Evolutionary conservation across 2,797 vertebrate genomes (phyloP).

Genomic region (Darevskia nairensis): DNA sequence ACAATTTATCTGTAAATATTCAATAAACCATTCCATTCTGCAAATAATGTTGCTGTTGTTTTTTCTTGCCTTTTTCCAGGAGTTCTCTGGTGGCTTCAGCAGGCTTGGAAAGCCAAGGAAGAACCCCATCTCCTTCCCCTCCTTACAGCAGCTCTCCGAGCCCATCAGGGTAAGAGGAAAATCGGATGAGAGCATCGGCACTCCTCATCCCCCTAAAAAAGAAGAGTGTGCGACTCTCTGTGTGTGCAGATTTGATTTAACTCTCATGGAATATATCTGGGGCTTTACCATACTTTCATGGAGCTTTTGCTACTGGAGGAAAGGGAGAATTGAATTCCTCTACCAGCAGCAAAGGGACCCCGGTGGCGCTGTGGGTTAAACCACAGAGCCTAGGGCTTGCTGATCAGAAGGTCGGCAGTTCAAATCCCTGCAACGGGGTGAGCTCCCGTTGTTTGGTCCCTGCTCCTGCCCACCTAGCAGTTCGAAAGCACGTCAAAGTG

Average conservation of each 20-base stretch:
- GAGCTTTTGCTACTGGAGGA: neutral
- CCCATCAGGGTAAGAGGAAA: conserved; percentile 83
- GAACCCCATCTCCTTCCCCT: conserved; percentile 83
- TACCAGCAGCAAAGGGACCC: too few relatives aligned
- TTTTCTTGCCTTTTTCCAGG: conserved; percentile 62
- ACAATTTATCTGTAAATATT: too few relatives aligned
- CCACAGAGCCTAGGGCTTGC: too few relatives aligned
- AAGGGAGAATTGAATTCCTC: too few relatives aligned
- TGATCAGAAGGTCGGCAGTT: too few relatives aligned
- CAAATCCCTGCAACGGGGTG: too few relatives aligned
- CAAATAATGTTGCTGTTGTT: neutral
- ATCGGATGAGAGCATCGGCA: neutral
- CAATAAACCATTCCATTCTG: too few relatives aligned
- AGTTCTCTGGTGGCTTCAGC: conserved; percentile 83
- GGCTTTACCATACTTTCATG: neutral
- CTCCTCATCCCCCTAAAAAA: neutral
- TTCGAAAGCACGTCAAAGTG: too few relatives aligned
- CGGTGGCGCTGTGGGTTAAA: too few relatives aligned
- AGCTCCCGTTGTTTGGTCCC: too few relatives aligned
- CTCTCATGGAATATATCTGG: neutral
- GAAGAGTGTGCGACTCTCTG: neutral
- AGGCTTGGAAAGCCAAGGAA: conserved; percentile 80
- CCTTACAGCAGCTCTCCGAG: conserved; percentile 81
- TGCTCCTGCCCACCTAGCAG: too few relatives aligned
- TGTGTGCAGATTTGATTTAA: neutral